Evolutionary conservation across 1,140 invertebrate genomes (phyloP).

Genomic region (Trachymyrmex cornetzi): DNA sequence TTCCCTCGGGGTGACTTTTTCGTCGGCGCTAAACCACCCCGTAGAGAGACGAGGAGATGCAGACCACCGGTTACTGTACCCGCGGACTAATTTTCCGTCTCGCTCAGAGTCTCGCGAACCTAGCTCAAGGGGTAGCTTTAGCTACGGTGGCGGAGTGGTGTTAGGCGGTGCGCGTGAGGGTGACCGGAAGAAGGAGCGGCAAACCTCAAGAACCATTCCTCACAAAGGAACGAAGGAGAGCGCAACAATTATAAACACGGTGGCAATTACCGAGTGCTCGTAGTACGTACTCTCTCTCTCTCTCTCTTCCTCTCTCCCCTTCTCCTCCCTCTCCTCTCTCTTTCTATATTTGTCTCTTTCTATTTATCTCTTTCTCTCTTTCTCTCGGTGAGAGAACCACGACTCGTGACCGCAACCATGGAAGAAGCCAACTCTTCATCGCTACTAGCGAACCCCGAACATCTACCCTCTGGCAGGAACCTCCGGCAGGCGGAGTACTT

Average conservation of each 20-base stretch:
- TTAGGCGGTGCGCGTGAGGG: slow-evolving; percentile 18
- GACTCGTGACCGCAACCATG: slow-evolving; percentile 51
- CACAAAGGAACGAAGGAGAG: slow-evolving; percentile 70
- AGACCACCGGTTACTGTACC: slow-evolving; percentile 41
- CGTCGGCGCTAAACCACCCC: slow-evolving; percentile 62
- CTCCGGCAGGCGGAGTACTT: slow-evolving; percentile 46
- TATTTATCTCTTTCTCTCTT: no score
- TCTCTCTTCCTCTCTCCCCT: slow-evolving; percentile 40
- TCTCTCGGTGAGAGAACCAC: slow-evolving; percentile 19
- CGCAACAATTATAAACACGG: slow-evolving; percentile 77
- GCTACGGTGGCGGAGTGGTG: slow-evolving; percentile 65
- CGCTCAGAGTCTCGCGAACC: slow-evolving; percentile 39
- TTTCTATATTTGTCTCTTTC: no score
- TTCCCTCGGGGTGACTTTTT: slow-evolving; percentile 38
- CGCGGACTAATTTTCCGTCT: slow-evolving; percentile 75
- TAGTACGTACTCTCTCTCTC: slow-evolving; percentile 57
- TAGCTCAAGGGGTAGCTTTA: slow-evolving; percentile 37
- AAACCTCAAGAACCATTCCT: slow-evolving; percentile 64
- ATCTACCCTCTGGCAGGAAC: slow-evolving; percentile 57
- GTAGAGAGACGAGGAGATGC: slow-evolving; percentile 47
- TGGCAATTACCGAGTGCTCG: slow-evolving; percentile 69
- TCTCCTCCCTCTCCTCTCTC: neutral
- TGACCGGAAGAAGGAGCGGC: slow-evolving; percentile 43
- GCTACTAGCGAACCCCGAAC: slow-evolving; percentile 36
- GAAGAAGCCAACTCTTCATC: slow-evolving; percentile 68